Base-by-base conservation (phyloP, 2,888 invertebrate species). In the Limenitis camilla region DNA sequence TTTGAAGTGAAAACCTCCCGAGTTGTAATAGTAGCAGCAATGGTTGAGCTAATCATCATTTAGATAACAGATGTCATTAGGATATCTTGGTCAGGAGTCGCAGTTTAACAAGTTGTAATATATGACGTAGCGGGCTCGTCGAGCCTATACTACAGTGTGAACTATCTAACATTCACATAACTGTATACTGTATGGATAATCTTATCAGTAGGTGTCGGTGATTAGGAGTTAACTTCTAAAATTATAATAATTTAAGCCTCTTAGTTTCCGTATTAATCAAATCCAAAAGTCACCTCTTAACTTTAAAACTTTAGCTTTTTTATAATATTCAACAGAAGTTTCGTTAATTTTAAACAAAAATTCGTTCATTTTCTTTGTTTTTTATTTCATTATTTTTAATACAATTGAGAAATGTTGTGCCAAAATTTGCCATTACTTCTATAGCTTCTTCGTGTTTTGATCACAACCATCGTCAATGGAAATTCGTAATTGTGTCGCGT, bases 61-160 rank as follows among this genome's bases (percentile, higher is more conserved):
- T 67, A 70, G 70, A 66, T 68, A 69, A 62, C 60, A 58, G 63
- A 35, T 59, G 69, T 69, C 68, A 67, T 76, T 74, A 76, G 61
- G 64, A 64, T 64, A 70, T 69, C 66, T 74, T 63, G 69, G 74
- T 65, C 71, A 69, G 64, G 55, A 56, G 60, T 59, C 56, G 58
- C 61, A 57, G 64, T 66, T 66, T 63, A 71, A 69, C 67, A 55
- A 66, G 65, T 53, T 9, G 58, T 71, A 62, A 72, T 65, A 51
- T 64, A 68, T 64, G 57, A 47, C 3, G 9, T 45, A 36, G 45
- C 45, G 45, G 45, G 9, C 10, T 35, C 8, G 40, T 42, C 58
- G 49, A 47, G 44, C 45, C 52, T 42, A 40, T 11, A 42, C 50
- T 36, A 40, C 55, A 45, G 49, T 56, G 52, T 55, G 41, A 52